Percentiles rank a stretch among this genome's conserved stretches.
phyloP scores from a whole-genome alignment of 2,797 vertebrate species.

The Anomalospiza imberbis region DNA sequence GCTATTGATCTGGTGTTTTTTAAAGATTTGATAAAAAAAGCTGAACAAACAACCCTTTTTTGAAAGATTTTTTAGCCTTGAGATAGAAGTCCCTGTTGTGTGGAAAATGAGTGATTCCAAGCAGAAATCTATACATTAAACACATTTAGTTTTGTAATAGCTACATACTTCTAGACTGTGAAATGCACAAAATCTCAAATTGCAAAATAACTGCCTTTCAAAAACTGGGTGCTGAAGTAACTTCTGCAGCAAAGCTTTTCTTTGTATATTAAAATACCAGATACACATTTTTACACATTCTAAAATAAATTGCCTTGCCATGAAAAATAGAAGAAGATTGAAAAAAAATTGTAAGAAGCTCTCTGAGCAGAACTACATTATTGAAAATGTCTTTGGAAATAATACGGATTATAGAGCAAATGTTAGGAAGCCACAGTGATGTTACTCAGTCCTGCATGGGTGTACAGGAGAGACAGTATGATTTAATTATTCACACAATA shows the following conservation, averaged over 20 bases:
- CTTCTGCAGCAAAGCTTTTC: background rate
- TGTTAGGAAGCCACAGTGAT: accelerated
- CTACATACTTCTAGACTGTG: background rate
- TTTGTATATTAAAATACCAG: background rate
- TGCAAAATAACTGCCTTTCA: background rate
- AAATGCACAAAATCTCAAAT: background rate
- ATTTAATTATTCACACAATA: background rate
- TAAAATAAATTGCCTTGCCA: background rate
- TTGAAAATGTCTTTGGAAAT: background rate
- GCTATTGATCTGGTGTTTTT: background rate
- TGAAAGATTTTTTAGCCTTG: background rate
- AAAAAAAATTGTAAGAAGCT: background rate
- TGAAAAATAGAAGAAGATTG: background rate
- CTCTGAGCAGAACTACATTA: background rate
- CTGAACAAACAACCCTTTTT: accelerated
- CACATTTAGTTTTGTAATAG: background rate
- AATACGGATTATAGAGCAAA: background rate
- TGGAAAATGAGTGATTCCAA: background rate
- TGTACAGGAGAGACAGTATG: background rate
- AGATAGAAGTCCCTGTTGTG: background rate
- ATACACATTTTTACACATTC: background rate
- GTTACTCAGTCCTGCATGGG: background rate
- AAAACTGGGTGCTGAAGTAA: background rate
- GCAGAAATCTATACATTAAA: background rate
- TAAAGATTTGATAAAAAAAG: background rate